These are phyloP conservation scores for Oreochromis grahami DNA, from an alignment of 2,797 vertebrate genomes.

Conservation along the genomic window DNA sequence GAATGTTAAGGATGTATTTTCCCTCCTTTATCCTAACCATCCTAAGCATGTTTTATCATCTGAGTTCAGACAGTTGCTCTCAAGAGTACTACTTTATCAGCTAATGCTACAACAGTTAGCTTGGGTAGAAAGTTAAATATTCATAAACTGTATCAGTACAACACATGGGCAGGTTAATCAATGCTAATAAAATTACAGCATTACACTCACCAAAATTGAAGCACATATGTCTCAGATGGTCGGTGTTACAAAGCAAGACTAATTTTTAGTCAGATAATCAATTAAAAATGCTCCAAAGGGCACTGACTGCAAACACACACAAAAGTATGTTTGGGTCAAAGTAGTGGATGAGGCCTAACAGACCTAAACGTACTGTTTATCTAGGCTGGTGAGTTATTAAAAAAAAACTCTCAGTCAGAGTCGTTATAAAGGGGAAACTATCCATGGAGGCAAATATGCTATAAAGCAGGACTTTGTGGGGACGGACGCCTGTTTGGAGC, in stretches of 20 bases:
- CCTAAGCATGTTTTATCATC: background rate
- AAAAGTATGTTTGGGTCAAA: background rate
- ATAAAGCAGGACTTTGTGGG: background rate
- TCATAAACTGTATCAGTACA: background rate
- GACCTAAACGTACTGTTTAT: background rate
- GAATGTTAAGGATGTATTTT: background rate
- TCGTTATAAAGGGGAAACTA: background rate
- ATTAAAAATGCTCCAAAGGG: background rate
- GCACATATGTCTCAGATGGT: background rate
- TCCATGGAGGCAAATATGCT: background rate
- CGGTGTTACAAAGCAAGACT: background rate
- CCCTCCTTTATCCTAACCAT: background rate
- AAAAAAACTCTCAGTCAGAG: background rate
- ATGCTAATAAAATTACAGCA: background rate
- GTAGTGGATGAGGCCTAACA: background rate
- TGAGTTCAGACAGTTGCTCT: background rate
- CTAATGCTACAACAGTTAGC: background rate
- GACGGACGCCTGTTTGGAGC: background rate
- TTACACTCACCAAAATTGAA: background rate
- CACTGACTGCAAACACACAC: background rate
- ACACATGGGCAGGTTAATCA: background rate
- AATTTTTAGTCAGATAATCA: background rate
- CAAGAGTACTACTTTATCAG: background rate
- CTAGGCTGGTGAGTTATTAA: background rate
- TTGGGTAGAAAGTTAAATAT: background rate